These are phyloP conservation scores for Rhimphoctona megacephalus DNA, from an alignment of 2,888 invertebrate genomes.

Conservation along the genomic window DNA sequence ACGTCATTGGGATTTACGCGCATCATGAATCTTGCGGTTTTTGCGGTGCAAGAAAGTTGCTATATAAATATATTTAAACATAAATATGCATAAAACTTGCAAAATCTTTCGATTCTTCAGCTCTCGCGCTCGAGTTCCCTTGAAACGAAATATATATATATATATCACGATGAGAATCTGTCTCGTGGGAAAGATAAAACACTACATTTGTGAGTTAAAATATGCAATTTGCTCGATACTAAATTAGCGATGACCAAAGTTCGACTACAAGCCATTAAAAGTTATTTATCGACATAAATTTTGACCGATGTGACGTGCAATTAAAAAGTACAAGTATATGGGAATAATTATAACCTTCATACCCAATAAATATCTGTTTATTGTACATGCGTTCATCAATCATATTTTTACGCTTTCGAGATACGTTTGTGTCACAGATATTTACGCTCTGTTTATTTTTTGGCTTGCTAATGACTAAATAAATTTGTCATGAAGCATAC, in stretches of 20 bases:
- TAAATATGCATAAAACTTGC: slow-evolving; percentile 37
- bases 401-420: background rate
- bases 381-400: background rate
- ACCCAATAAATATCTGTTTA: background rate
- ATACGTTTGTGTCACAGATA: background rate
- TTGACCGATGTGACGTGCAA: background rate
- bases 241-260: background rate
- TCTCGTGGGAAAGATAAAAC: slow-evolving; percentile 62
- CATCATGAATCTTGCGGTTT: slow-evolving; percentile 68
- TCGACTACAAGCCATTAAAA: background rate
- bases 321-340: background rate
- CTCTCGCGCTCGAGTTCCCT: slow-evolving; percentile 21
- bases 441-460: background rate
- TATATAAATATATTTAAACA: background rate
- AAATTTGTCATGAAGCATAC: too few species aligned
- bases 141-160: slow-evolving; percentile 57
- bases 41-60: slow-evolving; percentile 55
- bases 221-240: background rate
- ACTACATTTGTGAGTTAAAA: background rate
- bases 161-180: slow-evolving; percentile 36
- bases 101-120: slow-evolving; percentile 33
- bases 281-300: background rate
- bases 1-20: slow-evolving; percentile 61
- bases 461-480: background rate
- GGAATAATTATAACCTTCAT: background rate